Conservation (phyloP, 2,888 invertebrate species). For the Catocala nupta region DNA sequence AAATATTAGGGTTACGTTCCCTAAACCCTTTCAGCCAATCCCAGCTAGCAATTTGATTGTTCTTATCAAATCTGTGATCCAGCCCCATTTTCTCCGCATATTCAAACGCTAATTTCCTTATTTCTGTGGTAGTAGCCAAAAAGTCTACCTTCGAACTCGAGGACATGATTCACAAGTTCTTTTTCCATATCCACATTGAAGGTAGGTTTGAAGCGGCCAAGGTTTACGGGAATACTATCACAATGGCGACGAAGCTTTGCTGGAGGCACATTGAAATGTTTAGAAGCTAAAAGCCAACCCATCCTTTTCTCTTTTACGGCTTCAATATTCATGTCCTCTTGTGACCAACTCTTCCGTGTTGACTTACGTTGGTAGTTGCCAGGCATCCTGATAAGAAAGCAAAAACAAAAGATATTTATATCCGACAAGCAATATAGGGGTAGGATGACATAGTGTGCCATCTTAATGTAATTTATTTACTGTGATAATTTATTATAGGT, state of each 20-base stretch:
- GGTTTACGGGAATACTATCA: constrained; percentile 18
- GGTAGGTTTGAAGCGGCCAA: constrained; percentile 23
- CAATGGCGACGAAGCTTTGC: constrained; percentile 21
- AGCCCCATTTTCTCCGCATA: too few species aligned
- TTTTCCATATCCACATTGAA: constrained; percentile 21
- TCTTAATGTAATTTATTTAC: constrained; percentile 18
- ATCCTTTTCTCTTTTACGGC: constrained; percentile 28
- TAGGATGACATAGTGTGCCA: constrained; percentile 28
- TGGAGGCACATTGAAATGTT: constrained; percentile 1
- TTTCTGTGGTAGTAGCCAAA: constrained; percentile 28
- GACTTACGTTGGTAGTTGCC: constrained; percentile 21
- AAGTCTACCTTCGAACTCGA: constrained; percentile 21
- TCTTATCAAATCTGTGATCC: too few species aligned
- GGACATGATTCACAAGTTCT: constrained; percentile 19
- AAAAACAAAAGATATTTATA: not conserved
- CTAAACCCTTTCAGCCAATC: too few species aligned
- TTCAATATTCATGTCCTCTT: constrained; percentile 28
- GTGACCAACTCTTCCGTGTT: constrained; percentile 18
- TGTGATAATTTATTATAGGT: constrained; percentile 12
- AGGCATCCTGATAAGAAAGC: constrained; percentile 16
- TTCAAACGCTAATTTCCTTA: not conserved
- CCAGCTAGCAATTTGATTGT: too few species aligned
- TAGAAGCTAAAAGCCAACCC: constrained; percentile 34
- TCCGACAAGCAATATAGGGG: constrained; percentile 3
- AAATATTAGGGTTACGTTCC: too few species aligned